A percentile compares a stretch with the other conserved stretches of the same genome.
Evolutionary conservation across 2,888 invertebrate species (phyloP).

Genomic region (Cosmopolites sordidus): DNA sequence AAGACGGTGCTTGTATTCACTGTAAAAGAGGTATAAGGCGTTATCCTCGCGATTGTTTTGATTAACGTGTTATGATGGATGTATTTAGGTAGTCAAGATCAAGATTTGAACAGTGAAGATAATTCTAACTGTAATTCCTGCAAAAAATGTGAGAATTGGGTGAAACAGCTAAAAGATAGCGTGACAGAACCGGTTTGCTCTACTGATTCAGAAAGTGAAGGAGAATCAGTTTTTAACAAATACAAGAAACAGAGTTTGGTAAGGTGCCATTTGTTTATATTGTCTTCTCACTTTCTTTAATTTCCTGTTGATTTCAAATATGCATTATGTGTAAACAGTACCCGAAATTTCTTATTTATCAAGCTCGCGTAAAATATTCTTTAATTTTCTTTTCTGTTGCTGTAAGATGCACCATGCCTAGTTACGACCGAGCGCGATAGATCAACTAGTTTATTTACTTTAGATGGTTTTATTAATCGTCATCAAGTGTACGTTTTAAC

Average conservation of each 20-base stretch:
- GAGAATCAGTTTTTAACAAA: constrained; percentile 16
- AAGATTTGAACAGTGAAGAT: constrained; percentile 11
- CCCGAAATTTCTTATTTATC: too few relatives aligned
- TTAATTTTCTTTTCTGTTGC: too few relatives aligned
- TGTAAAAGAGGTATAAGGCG: constrained; percentile 20
- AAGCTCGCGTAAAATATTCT: too few relatives aligned
- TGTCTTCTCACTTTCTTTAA: too few relatives aligned
- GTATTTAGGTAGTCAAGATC: constrained; percentile 21
- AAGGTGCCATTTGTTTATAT: constrained; percentile 3
- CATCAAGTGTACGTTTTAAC: too few relatives aligned
- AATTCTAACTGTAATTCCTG: constrained; percentile 25
- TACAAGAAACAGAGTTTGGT: constrained; percentile 19
- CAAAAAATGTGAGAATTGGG: constrained; percentile 30
- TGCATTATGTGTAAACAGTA: too few relatives aligned
- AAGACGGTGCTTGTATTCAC: constrained; percentile 17
- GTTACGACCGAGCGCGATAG: too few relatives aligned
- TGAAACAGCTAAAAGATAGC: constrained; percentile 23
- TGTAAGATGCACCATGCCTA: too few relatives aligned
- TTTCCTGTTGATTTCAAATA: too few relatives aligned
- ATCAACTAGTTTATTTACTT: too few relatives aligned
- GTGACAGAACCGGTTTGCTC: constrained; percentile 16
- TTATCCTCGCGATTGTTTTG: not conserved
- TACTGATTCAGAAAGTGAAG: constrained; percentile 26
- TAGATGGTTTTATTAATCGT: too few relatives aligned
- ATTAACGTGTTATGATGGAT: not conserved